A percentile compares a stretch with the other conserved stretches of the same genome.
Conservation (phyloP, 2,797 vertebrate species). For the Lepidocolaptes lacrymiger region DNA sequence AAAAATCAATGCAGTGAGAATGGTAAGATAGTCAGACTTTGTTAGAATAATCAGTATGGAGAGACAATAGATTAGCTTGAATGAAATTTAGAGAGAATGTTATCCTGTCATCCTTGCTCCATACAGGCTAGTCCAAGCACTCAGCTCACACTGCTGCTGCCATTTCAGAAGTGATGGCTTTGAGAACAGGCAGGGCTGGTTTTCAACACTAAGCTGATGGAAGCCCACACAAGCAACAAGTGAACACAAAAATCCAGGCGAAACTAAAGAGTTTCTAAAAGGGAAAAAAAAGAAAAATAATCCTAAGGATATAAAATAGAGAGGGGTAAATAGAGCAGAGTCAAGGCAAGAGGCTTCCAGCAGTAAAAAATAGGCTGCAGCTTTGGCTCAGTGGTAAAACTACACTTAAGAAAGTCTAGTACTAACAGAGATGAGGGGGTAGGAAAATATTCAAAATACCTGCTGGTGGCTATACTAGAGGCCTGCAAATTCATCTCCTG, state of each 20-base stretch:
- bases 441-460: background rate
- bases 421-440: background rate
- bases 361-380: background rate
- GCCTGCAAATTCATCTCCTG: background rate
- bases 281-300: background rate
- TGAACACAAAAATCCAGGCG: constrained; percentile 14
- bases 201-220: constrained; percentile 20
- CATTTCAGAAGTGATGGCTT: constrained; percentile 6
- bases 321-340: background rate
- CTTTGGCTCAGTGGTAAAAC: background rate
- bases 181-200: background rate
- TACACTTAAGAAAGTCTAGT: background rate
- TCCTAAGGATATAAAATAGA: background rate
- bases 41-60: background rate
- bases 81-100: background rate
- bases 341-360: background rate
- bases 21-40: background rate
- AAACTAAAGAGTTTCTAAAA: background rate
- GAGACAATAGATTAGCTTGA: background rate
- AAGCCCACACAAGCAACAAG: background rate
- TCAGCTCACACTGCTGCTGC: background rate
- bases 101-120: background rate
- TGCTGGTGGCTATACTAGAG: background rate
- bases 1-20: background rate
- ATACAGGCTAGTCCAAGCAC: background rate